Base-by-base conservation (phyloP, 2,113 vertebrate species). In the Rhinogobius similis region DNA sequence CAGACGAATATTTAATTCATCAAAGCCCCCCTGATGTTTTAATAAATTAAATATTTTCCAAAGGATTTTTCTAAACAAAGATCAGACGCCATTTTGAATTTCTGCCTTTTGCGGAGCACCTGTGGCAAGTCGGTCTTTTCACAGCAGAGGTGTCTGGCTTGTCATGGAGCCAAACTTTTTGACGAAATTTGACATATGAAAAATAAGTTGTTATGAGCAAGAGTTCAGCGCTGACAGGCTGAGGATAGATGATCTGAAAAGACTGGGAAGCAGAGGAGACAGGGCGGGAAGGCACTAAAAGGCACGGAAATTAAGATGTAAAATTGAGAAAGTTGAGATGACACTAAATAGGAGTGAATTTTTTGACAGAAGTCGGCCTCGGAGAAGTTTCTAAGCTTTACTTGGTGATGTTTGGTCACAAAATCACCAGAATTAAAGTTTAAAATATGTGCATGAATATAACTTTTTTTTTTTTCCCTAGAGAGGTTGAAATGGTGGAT, bases 1-100 rank as follows among this genome's bases (percentile, higher is more conserved):
- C 65, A 2, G 46, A 70, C 29, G 10, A 79, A 79, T 74, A 58
- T 73, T 75, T 63, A 69, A 77, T 78, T 81, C 69, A 81, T 76
- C 68, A 82, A 82, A 86, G 70, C 63, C 44, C 11, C 46, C 69
- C 44, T 29, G 63, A 73, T 8, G 59, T 67, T 75, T 72, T 52
- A 62, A 73, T 76, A 38, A 78, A 82, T 74, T 52, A 21, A 62
- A 73, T 70, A 68, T 82, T 79, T 71, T 26, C 56, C 36, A 67
- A 62, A 62, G 59, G 14, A 75, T 59, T 14, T n/a, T 79, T 84
- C 41, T 18, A 46, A 72, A 76, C 75, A 62, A 41, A 59, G 27
- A 77, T 69, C 65, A 65, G 62, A 74, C 36, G 24, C 58, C 39
- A 72, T 68, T 75, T 63, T 21, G 14, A 64, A 38, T 62, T 11